Evolutionary conservation across 2,113 vertebrate species (phyloP).

Genomic region (Pteropus alecto): DNA sequence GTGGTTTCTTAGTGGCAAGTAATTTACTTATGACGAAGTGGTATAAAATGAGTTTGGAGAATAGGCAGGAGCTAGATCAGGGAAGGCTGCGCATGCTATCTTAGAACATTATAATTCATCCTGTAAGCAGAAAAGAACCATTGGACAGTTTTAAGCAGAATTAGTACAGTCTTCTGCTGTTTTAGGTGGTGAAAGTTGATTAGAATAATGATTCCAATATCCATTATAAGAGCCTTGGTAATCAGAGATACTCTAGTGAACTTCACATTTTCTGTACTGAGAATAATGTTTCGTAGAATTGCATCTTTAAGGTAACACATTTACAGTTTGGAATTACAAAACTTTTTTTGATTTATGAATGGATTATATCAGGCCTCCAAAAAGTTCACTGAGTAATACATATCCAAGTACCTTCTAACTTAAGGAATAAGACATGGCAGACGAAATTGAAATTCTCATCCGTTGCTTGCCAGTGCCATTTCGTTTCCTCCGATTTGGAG

Average conservation of each 20-base stretch:
- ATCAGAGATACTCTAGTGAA: not conserved
- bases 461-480: not conserved
- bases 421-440: slow-evolving; percentile 16
- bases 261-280: not conserved
- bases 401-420: not conserved
- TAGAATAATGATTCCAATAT: not conserved
- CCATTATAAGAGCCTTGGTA: not conserved
- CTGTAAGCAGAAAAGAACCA: not conserved
- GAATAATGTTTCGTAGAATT: not conserved
- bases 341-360: slow-evolving; percentile 4
- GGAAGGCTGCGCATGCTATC: not conserved
- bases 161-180: not conserved
- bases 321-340: slow-evolving; percentile 10
- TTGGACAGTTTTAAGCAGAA: slow-evolving; percentile 15
- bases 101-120: not conserved
- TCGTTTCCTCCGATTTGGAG: not conserved
- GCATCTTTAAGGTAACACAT: not conserved
- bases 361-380: not conserved
- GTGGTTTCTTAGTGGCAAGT: not conserved
- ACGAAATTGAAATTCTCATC: not conserved
- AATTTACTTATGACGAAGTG: not conserved
- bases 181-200: not conserved
- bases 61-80: not conserved
- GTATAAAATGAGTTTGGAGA: not conserved
- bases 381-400: not conserved